Evolutionary conservation across 2,113 vertebrate genomes (phyloP).

Genomic region (Lathamus discolor): DNA sequence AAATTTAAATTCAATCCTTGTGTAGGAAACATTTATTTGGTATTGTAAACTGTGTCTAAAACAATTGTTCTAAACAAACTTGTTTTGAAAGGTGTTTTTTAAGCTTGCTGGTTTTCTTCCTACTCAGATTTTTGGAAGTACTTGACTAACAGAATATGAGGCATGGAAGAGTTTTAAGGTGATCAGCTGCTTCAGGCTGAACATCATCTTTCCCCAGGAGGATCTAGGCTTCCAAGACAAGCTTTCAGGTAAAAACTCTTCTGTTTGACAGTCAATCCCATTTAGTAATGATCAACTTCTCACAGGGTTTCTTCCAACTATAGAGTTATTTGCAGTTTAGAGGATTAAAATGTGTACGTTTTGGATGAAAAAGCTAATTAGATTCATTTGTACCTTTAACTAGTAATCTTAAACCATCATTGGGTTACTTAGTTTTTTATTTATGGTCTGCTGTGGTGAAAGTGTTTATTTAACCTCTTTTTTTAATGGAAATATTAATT

Average conservation of each 20-base stretch:
- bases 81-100: not conserved
- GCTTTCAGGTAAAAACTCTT: conserved; percentile 68
- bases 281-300: not conserved
- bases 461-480: not conserved
- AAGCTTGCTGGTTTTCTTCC: not conserved
- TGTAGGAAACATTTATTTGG: not conserved
- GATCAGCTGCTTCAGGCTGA: conserved; percentile 30
- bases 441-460: not conserved
- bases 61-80: not conserved
- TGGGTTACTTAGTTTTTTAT: not conserved
- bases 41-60: not conserved
- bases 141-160: conserved; percentile 49
- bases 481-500: not conserved
- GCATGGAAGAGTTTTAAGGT: conserved; percentile 72
- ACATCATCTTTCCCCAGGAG: conserved; percentile 12
- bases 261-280: not conserved
- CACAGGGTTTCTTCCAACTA: not conserved
- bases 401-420: not conserved
- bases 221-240: conserved; percentile 40
- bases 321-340: not conserved
- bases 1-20: not conserved
- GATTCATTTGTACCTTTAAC: not conserved
- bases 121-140: conserved; percentile 55
- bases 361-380: not conserved
- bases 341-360: not conserved